Base-by-base conservation (phyloP, 2,888 invertebrate species). In the Nemurella pictetii region DNA sequence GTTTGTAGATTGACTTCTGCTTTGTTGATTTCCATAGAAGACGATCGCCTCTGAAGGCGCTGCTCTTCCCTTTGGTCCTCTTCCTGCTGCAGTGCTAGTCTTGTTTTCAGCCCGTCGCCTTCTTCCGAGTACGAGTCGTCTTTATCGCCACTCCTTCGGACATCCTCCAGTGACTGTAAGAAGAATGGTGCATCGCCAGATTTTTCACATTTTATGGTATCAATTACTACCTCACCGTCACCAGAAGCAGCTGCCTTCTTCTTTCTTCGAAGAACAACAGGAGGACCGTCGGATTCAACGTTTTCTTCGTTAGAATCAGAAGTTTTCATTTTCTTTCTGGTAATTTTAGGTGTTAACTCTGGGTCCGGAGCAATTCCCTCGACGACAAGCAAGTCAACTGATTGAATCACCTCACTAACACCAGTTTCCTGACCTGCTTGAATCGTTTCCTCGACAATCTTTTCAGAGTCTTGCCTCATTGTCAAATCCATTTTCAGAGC, bases 51-150 rank as follows among this genome's bases (percentile, higher is more conserved):
- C 1, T 25, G 32, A 12, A 32, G n/a, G 3, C 80, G 5, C 9
- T 35, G 32, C 35, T 81, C 32, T 4, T 26, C 12, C 26, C 29
- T 82, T 9, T 72, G 27, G 20, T 28, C 55, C 20, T 55, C 82
- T 3, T 82, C 82, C 20, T 26, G 2, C 29, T 82, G 82, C 90
- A 89, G 75, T 88, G 89, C 84, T 0, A 91, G 92, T 89, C 93
- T 93, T 0, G 92, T 92, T 0, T 92, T 89, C 0, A 92, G 88
- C 3, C 93, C 93, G 88, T 93, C 93, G 0, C 92, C 93, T 87
- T 92, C 93, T 86, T 93, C 93, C 1, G 85, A 84, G 55, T 36
- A 82, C 9, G 86, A 84, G 32, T 86, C 84, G 35, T 85, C 83
- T 73, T 85, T 86, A 9, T 77, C 84, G 32, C 36, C 35, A 5